Evolutionary conservation across 2,113 vertebrate species (phyloP).

Genomic region (Spermophilus dauricus): DNA sequence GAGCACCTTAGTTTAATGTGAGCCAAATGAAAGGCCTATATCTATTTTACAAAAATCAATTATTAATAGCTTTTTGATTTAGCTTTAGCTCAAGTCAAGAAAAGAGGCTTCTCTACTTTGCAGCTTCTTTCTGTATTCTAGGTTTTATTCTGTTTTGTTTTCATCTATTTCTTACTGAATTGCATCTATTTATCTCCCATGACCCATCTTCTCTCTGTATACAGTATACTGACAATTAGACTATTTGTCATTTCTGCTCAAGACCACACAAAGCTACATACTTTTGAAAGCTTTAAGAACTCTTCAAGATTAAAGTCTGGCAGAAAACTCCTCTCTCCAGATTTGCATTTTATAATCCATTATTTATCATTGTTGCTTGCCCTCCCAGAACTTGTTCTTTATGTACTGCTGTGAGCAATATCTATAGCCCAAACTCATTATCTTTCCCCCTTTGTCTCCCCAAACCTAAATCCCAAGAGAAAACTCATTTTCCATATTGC

Average conservation of each 20-base stretch:
- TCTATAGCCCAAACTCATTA: conserved; percentile 1
- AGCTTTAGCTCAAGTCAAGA: conserved; percentile 3
- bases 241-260: conserved; percentile 60
- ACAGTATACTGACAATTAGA: neutral
- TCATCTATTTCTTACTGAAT: conserved; percentile 36
- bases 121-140: conserved; percentile 17
- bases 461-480: conserved; percentile 17
- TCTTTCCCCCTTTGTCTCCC: conserved; percentile 23
- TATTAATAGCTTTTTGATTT: conserved; percentile 71
- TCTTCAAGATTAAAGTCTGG: conserved; percentile 50
- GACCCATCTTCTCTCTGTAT: neutral
- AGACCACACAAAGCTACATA: conserved; percentile 22
- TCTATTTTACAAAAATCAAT: conserved; percentile 69
- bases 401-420: conserved; percentile 34
- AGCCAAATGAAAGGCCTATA: conserved; percentile 43
- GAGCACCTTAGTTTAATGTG: neutral
- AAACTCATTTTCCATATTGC: neutral
- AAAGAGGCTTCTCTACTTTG: neutral
- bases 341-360: conserved; percentile 71
- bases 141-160: conserved; percentile 60
- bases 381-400: conserved; percentile 40
- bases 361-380: conserved; percentile 53
- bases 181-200: conserved; percentile 40
- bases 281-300: conserved; percentile 48
- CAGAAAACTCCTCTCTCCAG: conserved; percentile 44